These are phyloP conservation scores for Zhengitettix transpicula DNA, from an alignment of 2,888 invertebrate species.

Conservation along the genomic window DNA sequence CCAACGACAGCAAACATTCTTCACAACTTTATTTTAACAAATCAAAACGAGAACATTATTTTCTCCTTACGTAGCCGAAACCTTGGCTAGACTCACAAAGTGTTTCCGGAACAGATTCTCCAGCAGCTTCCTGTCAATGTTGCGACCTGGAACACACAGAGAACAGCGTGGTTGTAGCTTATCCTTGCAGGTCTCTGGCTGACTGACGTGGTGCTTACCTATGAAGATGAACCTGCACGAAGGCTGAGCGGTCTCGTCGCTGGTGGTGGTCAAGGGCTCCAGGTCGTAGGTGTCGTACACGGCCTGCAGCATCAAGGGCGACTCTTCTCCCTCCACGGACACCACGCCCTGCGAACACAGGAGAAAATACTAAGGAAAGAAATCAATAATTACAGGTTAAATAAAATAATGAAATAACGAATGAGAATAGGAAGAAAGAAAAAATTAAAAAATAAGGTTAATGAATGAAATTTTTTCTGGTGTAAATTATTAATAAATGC, in stretches of 20 bases:
- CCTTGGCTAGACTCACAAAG: not conserved
- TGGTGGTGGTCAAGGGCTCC: slow-evolving; percentile 9
- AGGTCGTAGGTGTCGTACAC: slow-evolving; percentile 19
- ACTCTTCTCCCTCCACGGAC: slow-evolving; percentile 4
- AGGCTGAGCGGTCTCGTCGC: slow-evolving; percentile 2
- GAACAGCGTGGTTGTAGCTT: no score
- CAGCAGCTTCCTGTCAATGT: slow-evolving; percentile 1
- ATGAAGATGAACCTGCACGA: slow-evolving; percentile 15
- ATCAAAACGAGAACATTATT: not conserved
- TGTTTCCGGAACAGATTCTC: slow-evolving; percentile 2
- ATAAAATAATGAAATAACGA: no score
- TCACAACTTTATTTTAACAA: no score
- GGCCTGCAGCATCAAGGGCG: slow-evolving; percentile 16
- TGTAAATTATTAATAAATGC: no score
- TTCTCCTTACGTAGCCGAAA: not conserved
- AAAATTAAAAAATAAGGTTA: no score
- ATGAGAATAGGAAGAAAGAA: no score
- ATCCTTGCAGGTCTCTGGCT: not conserved
- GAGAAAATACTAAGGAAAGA: no score
- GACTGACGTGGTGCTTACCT: slow-evolving; percentile 11
- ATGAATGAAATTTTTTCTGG: no score
- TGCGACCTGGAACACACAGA: slow-evolving; percentile 3
- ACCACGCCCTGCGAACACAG: slow-evolving; percentile 15
- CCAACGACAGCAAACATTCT: no score
- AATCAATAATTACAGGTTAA: no score